Percentiles rank a stretch among this genome's conserved stretches.
Conservation (phyloP, 2,888 invertebrate genomes). For the Hyposoter dolosus region DNA sequence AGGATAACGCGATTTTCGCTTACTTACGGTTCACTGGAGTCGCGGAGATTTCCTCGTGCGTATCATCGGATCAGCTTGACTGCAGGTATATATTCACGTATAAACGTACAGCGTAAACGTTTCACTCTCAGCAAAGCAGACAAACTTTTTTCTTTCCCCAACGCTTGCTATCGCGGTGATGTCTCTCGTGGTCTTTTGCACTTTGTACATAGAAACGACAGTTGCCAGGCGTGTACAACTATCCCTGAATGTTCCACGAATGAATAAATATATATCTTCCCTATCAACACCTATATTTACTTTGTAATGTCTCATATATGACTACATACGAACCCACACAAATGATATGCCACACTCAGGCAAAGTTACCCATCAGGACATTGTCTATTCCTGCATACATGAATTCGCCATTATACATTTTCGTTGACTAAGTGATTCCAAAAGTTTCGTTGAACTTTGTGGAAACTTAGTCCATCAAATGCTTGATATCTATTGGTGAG, state of each 20-base stretch:
- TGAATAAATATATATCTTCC: slow-evolving; percentile 17
- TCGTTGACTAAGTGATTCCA: not conserved
- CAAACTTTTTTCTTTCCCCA: slow-evolving; percentile 45
- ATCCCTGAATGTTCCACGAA: slow-evolving; percentile 25
- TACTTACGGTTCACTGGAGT: slow-evolving; percentile 61
- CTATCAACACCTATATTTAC: slow-evolving; percentile 18
- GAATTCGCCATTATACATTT: not conserved
- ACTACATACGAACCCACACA: not conserved
- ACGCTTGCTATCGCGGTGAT: slow-evolving; percentile 35
- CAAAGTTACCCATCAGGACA: not conserved
- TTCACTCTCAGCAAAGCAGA: slow-evolving; percentile 40
- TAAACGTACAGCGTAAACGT: slow-evolving; percentile 45
- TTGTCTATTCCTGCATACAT: slow-evolving; percentile 12
- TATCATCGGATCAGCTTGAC: slow-evolving; percentile 62
- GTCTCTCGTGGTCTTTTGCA: slow-evolving; percentile 46
- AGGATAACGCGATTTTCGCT: slow-evolving; percentile 56
- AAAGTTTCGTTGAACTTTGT: not conserved
- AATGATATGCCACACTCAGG: not conserved
- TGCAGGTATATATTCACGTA: slow-evolving; percentile 12
- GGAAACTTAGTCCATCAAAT: not conserved
- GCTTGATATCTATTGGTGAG: not conserved
- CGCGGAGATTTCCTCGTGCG: slow-evolving; percentile 59
- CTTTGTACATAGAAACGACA: slow-evolving; percentile 51
- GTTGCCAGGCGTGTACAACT: slow-evolving; percentile 29
- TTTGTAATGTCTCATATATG: slow-evolving; percentile 20